Conservation (phyloP, 2,113 vertebrate genomes). For the Xenopus tropicalis region UCB_Xtro_10.0 CM004448.2:40328501-40329000, state of each 20-base stretch:
- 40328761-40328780: constrained; percentile 10
- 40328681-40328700: constrained; percentile 41
- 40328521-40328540: not conserved
- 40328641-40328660: constrained; percentile 12
- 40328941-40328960: not conserved
- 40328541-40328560: too few species aligned
- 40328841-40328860: constrained; percentile 35
- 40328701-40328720: constrained; percentile 32
- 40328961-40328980: constrained; percentile 49
- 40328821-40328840: constrained; percentile 42
- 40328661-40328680: not conserved
- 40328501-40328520: not conserved
- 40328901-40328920: constrained; percentile 7
- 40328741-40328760: constrained; percentile 32
- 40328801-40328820: constrained; percentile 45
- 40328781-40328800: constrained; percentile 27
- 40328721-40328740: constrained; percentile 26
- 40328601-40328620: constrained; percentile 7
- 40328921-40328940: not conserved
- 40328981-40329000: constrained; percentile 49
- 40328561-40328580: not conserved
- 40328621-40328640: constrained; percentile 8
- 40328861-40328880: constrained; percentile 4
- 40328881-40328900: not conserved
- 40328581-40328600: not conserved